These are phyloP conservation scores for Condylostylus longicornis DNA, from an alignment of 1,140 invertebrate genomes.

Conservation along the genomic window DNA sequence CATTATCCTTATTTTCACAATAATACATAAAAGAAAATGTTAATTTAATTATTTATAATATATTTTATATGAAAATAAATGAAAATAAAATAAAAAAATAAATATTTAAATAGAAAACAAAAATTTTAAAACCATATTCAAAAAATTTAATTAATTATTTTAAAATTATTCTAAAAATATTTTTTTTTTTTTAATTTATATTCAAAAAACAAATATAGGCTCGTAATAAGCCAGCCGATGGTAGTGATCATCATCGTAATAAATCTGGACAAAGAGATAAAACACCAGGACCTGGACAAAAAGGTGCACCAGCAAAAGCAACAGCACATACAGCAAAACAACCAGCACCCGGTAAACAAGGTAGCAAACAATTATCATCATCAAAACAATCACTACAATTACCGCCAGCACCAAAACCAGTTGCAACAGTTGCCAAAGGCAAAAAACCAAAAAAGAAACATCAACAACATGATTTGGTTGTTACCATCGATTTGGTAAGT, in stretches of 20 bases:
- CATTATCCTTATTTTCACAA: too few relatives aligned
- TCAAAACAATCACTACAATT: constrained; percentile 1
- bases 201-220: constrained; percentile 37
- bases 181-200: constrained; percentile 3
- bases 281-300: constrained; percentile 42
- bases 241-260: constrained; percentile 41
- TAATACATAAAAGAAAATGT: too few relatives aligned
- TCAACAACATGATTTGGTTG: constrained; percentile 65
- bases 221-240: constrained; percentile 64
- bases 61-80: too few relatives aligned
- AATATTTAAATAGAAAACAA: too few relatives aligned
- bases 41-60: too few relatives aligned
- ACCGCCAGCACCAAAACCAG: constrained; percentile 30
- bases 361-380: constrained; percentile 6
- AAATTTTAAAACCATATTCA: too few relatives aligned
- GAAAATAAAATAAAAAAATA: too few relatives aligned
- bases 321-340: constrained; percentile 41
- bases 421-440: constrained; percentile 46
- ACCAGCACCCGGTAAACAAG: constrained; percentile 39
- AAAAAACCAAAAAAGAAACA: constrained; percentile 63
- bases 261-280: constrained; percentile 39
- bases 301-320: constrained; percentile 37
- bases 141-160: background rate
- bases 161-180: background rate
- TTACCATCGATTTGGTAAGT: constrained; percentile 67